Evolutionary conservation across 2,797 vertebrate genomes (phyloP).

Genomic region (Danio aesculapii): DNA sequence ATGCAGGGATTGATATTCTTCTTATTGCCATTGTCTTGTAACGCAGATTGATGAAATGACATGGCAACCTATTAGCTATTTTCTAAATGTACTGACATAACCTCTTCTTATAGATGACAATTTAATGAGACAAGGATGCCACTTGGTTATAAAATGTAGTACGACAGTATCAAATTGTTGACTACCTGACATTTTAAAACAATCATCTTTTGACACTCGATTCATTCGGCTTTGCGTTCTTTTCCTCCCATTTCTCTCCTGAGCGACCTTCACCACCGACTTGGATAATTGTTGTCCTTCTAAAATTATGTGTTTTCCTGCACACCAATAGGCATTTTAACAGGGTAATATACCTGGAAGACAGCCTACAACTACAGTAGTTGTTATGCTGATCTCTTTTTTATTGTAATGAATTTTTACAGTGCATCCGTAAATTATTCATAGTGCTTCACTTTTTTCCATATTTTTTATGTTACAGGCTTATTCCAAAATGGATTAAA

Average conservation of each 20-base stretch:
- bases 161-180: constrained; percentile 6
- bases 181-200: constrained; percentile 29
- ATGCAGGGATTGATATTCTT: constrained; percentile 47
- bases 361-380: neutral
- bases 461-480: too few species aligned
- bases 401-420: constrained; percentile 16
- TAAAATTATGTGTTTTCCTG: constrained; percentile 29
- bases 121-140: constrained; percentile 35
- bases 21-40: constrained; percentile 31
- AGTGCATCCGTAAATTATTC: too few species aligned
- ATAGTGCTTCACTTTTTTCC: too few species aligned
- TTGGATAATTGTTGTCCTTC: constrained; percentile 42
- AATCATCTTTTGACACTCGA: neutral
- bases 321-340: neutral
- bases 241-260: neutral
- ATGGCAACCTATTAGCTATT: constrained; percentile 24
- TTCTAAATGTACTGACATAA: constrained; percentile 12
- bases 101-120: neutral
- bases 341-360: constrained; percentile 9
- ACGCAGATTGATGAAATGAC: constrained; percentile 40
- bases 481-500: too few species aligned
- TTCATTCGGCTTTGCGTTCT: neutral
- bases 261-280: constrained; percentile 11
- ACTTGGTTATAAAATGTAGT: neutral
- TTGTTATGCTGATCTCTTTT: constrained; percentile 22